Evolutionary conservation across 92 coral and sea anemone genomes (phyloP), one percentile per base, ranked within the genome.

Genomic region (Nematostella vectensis): DNA sequence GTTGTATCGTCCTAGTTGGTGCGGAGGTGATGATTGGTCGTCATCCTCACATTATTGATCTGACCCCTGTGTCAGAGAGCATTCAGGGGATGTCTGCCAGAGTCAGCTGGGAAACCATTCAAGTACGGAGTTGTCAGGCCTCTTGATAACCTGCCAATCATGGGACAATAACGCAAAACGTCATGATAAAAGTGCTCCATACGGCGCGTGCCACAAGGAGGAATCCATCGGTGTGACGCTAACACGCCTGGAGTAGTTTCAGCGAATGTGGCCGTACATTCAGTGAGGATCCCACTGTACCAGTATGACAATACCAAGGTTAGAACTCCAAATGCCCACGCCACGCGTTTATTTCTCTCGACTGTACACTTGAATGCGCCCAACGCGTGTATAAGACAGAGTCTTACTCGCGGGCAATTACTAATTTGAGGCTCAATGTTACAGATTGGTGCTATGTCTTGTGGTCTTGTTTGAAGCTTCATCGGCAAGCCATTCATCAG

Each of bases 191-290:
- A 16, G 42, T 45, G 63, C 63, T 54, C 55, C 52, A 66, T 59
- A 39, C 61, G 63, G 63, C 72, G 72, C 72, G 72, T 66, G 72
- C 72, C 63, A 55, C 19, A 54, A 29, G 29, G 55, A 42, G 23
- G 61, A 65, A 52, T 54, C 61, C 21, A 17, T 6, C 23, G 9
- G 11, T 9, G 51, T 19, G 8, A 17, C 51, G 40, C 40, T 33
- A 33, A 33, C 40, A 15, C 40, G 40, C 40, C 40, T 33, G 8
- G 15, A 6, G 4, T 45, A 45, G n/a, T n/a, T n/a, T n/a, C n/a
- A n/a, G n/a, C n/a, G n/a, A n/a, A n/a, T n/a, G n/a, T n/a, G n/a
- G n/a, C n/a, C n/a, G n/a, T n/a, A n/a, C n/a, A n/a, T n/a, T n/a
- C n/a, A n/a, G n/a, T n/a, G n/a, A n/a, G n/a, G n/a, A n/a, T n/a